Base-by-base conservation (phyloP, 2,797 vertebrate species). In the Balearica regulorum region DNA sequence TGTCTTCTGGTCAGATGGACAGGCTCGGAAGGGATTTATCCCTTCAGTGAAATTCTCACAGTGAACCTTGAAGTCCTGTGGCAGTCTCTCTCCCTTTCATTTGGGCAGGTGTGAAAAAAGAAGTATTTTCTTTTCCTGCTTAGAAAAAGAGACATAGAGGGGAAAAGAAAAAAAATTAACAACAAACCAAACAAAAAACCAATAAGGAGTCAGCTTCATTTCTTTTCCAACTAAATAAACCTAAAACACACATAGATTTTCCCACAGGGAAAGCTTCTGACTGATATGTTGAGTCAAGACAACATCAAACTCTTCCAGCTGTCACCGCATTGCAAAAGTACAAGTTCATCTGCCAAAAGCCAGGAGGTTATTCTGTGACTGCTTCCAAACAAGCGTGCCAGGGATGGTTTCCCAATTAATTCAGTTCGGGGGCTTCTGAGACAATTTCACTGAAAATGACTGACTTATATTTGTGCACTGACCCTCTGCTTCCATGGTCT, bases 241-340 rank as follows among this genome's bases (percentile, higher is more conserved):
- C 41, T 92, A 43, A 62, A 85, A 44, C 61, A 77, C 51, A 39
- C 58, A 48, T 9, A 65, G 77, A 37, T 83, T 86, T 78, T 51
- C 68, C 54, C 46, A 53, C 39, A 57, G 90, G 51, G 64, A 87
- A 61, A 84, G 60, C 55, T 78, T 58, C 68, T 90, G 75, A 89
- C 65, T 91, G 84, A 82, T 83, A 14, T 60, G 78, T 89, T 94
- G 92, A 96, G 43, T 89, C 75, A 91, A 86, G 55, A 72, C 79
- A 96, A 84, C 49, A 65, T 90, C 79, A 92, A 73, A 83, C 26
- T 94, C 80, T 79, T 86, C 9, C 73, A 90, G 86, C 73, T 95
- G 94, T 55, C 86, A 62, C 66, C 76, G 62, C 28, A 22, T 2
- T 76, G 28, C 49, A 39, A 2, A 83, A 86, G 62, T 65, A 69